Evolutionary conservation across 2,113 vertebrate genomes (phyloP), one percentile per base, ranked within the genome.

Genomic region (Geococcyx californianus): DNA sequence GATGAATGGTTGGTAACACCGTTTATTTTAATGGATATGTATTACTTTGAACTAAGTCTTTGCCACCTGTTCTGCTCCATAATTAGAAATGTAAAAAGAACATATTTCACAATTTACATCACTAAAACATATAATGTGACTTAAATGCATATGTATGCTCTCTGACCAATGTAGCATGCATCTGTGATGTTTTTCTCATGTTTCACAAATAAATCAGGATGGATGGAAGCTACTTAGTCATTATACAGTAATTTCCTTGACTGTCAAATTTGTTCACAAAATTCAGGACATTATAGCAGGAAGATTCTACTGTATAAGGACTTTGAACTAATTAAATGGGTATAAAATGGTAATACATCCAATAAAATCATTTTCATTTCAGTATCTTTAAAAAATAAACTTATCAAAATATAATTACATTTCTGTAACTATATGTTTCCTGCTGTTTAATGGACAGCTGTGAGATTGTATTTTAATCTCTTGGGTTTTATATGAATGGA

Each of bases 1-100:
- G 94, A 93, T 89, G 91, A 95, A 95, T 91, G 80, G 93, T 64
- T 93, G 75, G 91, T 86, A 96, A 91, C 74, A 91, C 95, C 76
- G 2, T 93, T 97, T 97, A 93, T 96, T 95, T 96, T 97, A 97
- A 97, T 95, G 92, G 92, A 91, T 96, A 95, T 82, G 92, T 38
- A 96, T 95, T 94, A 86, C 91, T 95, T 92, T 93, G 90, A 94
- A 96, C 81, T 95, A 96, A 96, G 93, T 94, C 93, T 96, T 96
- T 93, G 73, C 95, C 96, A 97, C 97, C 96, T 97, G 95, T 96
- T 97, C 81, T 73, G 59, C 78, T 95, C 84, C 91, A 75, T 93
- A 96, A 96, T 96, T 97, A 95, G 86, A 84, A 89, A 96, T 89
- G 79, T 94, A 94, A 97, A 96, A 95, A 36, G 76, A 86, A 95